A percentile compares a stretch with the other conserved stretches of the same genome.
These are phyloP conservation scores for Cairina moschata DNA, from an alignment of 2,113 vertebrate species.

Conservation along the genomic window DNA sequence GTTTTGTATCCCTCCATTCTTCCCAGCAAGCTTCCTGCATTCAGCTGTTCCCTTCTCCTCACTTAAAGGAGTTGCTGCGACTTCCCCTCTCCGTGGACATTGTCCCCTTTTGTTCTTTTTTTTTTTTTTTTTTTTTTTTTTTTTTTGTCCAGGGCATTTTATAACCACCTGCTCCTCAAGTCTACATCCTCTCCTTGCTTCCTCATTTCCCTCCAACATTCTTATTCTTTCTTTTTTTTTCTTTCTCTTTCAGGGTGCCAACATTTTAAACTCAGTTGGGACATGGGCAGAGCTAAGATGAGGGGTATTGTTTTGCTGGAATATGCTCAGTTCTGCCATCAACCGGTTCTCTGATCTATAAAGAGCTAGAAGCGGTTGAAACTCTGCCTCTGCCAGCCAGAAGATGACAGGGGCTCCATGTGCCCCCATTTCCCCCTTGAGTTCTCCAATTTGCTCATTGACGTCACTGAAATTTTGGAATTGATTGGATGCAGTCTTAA, in stretches of 20 bases:
- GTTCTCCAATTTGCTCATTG: constrained; percentile 57
- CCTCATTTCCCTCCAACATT: constrained; percentile 39
- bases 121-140: background rate
- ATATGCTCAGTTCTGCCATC: constrained; percentile 65
- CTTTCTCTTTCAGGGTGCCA: constrained; percentile 67
- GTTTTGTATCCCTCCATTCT: background rate
- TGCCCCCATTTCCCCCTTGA: constrained; percentile 25
- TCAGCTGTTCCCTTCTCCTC: background rate
- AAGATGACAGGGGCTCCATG: constrained; percentile 62
- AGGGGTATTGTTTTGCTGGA: constrained; percentile 70
- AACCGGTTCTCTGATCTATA: constrained; percentile 67
- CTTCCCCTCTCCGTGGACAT: background rate
- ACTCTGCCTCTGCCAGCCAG: constrained; percentile 63
- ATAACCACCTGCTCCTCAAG: background rate
- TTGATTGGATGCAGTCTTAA: constrained; percentile 49
- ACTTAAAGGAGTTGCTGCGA: background rate
- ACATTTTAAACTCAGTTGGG: constrained; percentile 67
- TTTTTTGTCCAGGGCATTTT: background rate
- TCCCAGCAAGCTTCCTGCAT: background rate
- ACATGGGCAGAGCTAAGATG: constrained; percentile 71
- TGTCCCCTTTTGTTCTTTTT: background rate
- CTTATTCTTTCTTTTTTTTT: constrained; percentile 65
- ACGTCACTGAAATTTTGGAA: constrained; percentile 57
- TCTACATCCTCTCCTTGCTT: constrained; percentile 43
- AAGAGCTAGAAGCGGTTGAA: constrained; percentile 66